Evolutionary conservation across 2,888 invertebrate species (phyloP).

Genomic region (Strigamia maritima): DNA sequence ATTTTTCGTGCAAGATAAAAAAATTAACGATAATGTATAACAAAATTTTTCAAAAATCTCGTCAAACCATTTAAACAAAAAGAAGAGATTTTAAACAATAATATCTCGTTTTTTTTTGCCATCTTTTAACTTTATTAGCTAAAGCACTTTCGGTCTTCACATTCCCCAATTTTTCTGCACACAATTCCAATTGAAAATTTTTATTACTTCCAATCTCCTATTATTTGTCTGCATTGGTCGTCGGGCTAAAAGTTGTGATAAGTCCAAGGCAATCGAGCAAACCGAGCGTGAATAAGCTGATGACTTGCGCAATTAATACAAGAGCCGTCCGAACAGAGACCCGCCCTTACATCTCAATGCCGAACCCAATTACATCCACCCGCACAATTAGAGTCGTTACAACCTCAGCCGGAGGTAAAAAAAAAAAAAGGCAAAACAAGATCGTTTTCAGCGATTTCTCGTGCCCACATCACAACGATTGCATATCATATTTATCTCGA

Average conservation of each 20-base stretch:
- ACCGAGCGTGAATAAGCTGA: conserved; percentile 12
- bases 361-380: conserved; percentile 23
- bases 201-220: too few relatives aligned
- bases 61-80: too few relatives aligned
- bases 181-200: too few relatives aligned
- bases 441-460: neutral
- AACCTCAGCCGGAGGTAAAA: neutral
- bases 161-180: too few relatives aligned
- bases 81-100: too few relatives aligned
- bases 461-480: neutral
- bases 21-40: too few relatives aligned
- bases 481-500: conserved; percentile 12
- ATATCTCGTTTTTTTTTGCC: too few relatives aligned
- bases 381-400: conserved; percentile 19
- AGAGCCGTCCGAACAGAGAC: neutral
- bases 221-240: too few relatives aligned
- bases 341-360: conserved; percentile 23
- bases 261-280: neutral
- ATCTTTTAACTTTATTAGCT: too few relatives aligned
- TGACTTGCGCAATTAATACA: conserved; percentile 19
- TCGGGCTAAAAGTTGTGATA: neutral
- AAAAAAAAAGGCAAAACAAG: neutral
- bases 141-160: too few relatives aligned
- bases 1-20: too few relatives aligned
- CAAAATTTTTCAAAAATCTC: too few relatives aligned